Conservation (phyloP, 2,113 vertebrate species). For the Podocnemis expansa region DNA sequence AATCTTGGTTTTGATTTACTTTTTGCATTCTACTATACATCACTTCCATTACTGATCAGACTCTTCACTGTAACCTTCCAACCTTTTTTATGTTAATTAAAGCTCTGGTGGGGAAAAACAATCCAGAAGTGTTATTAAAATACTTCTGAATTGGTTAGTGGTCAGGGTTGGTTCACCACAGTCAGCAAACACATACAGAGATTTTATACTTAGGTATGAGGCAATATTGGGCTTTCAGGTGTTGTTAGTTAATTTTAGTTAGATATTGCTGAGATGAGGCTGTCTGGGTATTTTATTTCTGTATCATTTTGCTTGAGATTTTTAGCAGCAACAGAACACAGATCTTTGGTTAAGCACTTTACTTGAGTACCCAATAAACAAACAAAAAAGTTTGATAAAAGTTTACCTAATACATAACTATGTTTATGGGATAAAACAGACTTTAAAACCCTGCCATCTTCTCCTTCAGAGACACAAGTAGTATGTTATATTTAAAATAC, state of each 20-base stretch:
- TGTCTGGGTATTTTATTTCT: not conserved
- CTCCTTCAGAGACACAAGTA: constrained; percentile 3
- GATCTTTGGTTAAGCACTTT: not conserved
- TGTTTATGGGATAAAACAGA: not conserved
- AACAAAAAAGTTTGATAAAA: not conserved
- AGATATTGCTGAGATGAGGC: not conserved
- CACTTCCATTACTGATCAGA: not conserved
- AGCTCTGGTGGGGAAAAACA: not conserved
- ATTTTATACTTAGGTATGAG: not conserved
- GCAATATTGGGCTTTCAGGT: not conserved
- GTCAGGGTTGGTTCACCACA: not conserved
- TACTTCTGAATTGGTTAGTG: not conserved
- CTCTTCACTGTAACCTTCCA: not conserved
- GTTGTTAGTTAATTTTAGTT: not conserved
- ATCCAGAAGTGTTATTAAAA: not conserved
- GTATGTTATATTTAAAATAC: not conserved
- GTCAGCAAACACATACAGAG: constrained; percentile 6
- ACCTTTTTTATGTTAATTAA: not conserved
- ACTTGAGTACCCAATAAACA: not conserved
- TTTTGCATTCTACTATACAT: not conserved
- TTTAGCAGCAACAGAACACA: not conserved
- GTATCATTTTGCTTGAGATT: not conserved
- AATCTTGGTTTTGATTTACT: not conserved
- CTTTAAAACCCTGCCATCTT: not conserved
- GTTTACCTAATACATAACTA: not conserved